Conservation (phyloP, 92 coral and sea anemone genomes). For the Meandrina meandrites region DNA sequence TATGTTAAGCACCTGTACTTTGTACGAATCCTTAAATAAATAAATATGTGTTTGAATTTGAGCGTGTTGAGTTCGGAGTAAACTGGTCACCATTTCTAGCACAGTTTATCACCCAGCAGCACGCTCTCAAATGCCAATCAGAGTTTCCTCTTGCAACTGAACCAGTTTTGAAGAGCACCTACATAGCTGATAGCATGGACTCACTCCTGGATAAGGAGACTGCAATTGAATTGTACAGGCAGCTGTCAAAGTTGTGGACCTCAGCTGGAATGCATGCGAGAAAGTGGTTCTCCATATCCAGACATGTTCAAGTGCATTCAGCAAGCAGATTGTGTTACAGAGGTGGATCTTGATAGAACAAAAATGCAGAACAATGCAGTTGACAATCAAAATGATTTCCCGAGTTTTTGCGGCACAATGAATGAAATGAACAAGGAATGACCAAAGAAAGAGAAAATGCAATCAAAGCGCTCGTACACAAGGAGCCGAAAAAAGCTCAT, state of each 20-base stretch:
- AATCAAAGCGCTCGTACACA: too few species aligned
- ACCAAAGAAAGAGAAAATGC: too few species aligned
- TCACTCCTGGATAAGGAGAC: slow-evolving; percentile 11
- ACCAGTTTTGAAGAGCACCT: not conserved
- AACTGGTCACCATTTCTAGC: slow-evolving; percentile 42
- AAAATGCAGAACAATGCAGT: too few species aligned
- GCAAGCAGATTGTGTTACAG: slow-evolving; percentile 57
- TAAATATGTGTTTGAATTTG: not conserved
- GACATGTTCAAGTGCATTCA: slow-evolving; percentile 43
- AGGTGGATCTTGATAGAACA: slow-evolving; percentile 64
- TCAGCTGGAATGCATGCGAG: slow-evolving; percentile 59
- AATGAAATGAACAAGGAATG: slow-evolving; percentile 54
- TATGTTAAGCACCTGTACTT: too few species aligned
- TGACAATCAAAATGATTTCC: too few species aligned
- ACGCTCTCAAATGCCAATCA: not conserved
- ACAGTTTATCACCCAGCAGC: too few species aligned
- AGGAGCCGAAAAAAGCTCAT: too few species aligned
- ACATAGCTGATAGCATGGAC: too few species aligned
- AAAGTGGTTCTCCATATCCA: slow-evolving; percentile 57
- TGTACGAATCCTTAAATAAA: too few species aligned
- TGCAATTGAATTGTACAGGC: slow-evolving; percentile 46
- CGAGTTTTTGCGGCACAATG: too few species aligned
- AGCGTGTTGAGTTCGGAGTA: too few species aligned
- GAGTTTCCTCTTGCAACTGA: too few species aligned
- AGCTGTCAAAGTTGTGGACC: slow-evolving; percentile 39